phyloP scores from a whole-genome alignment of 2,888 invertebrate species.

The Adela reaumurella region DNA sequence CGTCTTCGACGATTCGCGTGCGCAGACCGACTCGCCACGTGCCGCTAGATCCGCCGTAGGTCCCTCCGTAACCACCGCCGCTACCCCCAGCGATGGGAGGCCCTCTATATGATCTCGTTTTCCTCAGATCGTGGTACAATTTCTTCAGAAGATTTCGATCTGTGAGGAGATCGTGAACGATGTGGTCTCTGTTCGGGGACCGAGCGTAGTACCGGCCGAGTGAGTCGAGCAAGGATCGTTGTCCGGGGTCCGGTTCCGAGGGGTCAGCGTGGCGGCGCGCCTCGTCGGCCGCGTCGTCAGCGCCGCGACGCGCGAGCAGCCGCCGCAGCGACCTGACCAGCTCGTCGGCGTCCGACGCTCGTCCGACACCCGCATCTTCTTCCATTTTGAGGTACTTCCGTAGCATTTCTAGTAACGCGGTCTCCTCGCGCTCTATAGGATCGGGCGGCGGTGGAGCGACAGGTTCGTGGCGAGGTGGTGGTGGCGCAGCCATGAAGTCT shows the following conservation, averaged over 20 bases:
- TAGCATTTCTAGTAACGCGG: constrained; percentile 60
- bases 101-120: constrained; percentile 55
- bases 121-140: constrained; percentile 68
- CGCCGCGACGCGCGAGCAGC: constrained; percentile 45
- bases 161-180: constrained; percentile 69
- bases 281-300: constrained; percentile 26
- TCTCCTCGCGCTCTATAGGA: constrained; percentile 41
- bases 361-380: constrained; percentile 45
- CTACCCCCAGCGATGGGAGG: constrained; percentile 31
- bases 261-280: constrained; percentile 24
- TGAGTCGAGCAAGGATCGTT: too few species aligned
- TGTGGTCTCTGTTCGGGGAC: constrained; percentile 63
- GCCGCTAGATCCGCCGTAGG: constrained; percentile 16
- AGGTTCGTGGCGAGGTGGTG: constrained; percentile 46
- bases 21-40: constrained; percentile 8
- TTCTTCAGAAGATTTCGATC: constrained; percentile 71
- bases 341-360: constrained; percentile 56
- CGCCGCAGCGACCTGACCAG: constrained; percentile 61
- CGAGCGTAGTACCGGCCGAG: constrained; percentile 58
- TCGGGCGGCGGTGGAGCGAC: constrained; percentile 30
- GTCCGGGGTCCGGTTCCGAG: constrained; percentile 15
- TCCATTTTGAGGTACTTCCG: constrained; percentile 64
- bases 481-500: constrained; percentile 60
- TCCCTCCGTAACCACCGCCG: constrained; percentile 43
- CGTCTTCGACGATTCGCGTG: constrained; percentile 21